A percentile compares a stretch with the other conserved stretches of the same genome.
These are phyloP conservation scores for Mimachlamys varia DNA, from an alignment of 2,888 invertebrate species.

Conservation along the genomic window DNA sequence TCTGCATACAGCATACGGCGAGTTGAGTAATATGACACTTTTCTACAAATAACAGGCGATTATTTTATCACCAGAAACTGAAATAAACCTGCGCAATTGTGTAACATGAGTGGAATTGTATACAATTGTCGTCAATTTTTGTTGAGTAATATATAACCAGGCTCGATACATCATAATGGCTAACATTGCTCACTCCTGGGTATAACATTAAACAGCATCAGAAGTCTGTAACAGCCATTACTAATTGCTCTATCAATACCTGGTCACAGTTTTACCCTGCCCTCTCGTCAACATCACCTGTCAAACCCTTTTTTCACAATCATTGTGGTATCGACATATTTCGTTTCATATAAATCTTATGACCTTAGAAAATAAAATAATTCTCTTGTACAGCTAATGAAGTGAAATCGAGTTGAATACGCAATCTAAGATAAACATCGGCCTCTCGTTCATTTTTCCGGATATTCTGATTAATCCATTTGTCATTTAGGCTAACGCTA, in stretches of 20 bases:
- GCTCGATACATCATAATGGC: neutral
- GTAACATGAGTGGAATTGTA: neutral
- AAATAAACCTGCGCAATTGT: neutral
- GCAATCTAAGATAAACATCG: constrained; percentile 26
- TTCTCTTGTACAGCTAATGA: constrained; percentile 28
- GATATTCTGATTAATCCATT: constrained; percentile 28
- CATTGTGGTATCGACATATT: constrained; percentile 18
- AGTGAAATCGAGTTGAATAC: constrained; percentile 14
- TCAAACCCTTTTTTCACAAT: neutral
- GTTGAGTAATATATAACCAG: constrained; percentile 18
- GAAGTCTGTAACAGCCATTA: neutral
- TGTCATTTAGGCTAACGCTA: constrained; percentile 15
- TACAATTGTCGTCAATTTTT: neutral
- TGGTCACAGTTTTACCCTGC: neutral
- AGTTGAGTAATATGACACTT: neutral
- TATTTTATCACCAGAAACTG: neutral
- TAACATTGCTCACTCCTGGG: neutral
- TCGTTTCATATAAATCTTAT: constrained; percentile 36
- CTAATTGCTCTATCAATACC: neutral
- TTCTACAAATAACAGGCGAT: neutral
- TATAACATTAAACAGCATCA: neutral
- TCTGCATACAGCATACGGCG: neutral
- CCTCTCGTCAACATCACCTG: constrained; percentile 8
- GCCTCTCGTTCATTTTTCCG: constrained; percentile 27
- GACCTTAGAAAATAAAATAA: constrained; percentile 22